Percentiles rank a stretch among this genome's conserved stretches.
These are phyloP conservation scores for Ormyrus pomaceus DNA, from an alignment of 2,888 invertebrate species.

Conservation along the genomic window DNA sequence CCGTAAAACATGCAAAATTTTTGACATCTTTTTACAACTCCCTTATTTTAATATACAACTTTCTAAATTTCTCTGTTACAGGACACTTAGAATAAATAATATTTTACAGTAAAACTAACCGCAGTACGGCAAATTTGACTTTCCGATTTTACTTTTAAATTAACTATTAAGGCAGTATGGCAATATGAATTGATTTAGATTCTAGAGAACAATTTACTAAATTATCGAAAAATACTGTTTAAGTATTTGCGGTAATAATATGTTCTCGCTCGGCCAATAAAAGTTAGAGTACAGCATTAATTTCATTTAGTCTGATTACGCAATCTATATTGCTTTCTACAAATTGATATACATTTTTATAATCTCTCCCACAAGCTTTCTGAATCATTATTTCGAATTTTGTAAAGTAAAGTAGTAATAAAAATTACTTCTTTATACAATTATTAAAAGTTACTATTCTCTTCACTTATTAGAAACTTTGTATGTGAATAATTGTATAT, in stretches of 20 bases:
- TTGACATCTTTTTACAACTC: conserved; percentile 28
- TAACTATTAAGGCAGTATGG: conserved; percentile 74
- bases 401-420: background rate
- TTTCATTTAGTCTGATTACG: conserved; percentile 8
- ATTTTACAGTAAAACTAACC: conserved; percentile 41
- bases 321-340: background rate
- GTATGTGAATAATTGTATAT: no score
- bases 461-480: no score
- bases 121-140: conserved; percentile 36
- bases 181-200: conserved; percentile 70
- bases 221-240: conserved; percentile 31
- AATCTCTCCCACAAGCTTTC: background rate
- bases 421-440: no score
- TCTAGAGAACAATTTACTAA: conserved; percentile 46
- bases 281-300: conserved; percentile 12
- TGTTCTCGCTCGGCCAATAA: background rate
- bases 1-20: conserved; percentile 11
- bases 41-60: conserved; percentile 28
- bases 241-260: background rate
- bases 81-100: conserved; percentile 48
- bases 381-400: no score
- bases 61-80: conserved; percentile 13
- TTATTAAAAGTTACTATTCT: no score
- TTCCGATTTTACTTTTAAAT: conserved; percentile 56
- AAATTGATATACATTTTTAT: conserved; percentile 11